phyloP scores from a whole-genome alignment of 2,888 invertebrate genomes.

The Uropetala carovei region DNA sequence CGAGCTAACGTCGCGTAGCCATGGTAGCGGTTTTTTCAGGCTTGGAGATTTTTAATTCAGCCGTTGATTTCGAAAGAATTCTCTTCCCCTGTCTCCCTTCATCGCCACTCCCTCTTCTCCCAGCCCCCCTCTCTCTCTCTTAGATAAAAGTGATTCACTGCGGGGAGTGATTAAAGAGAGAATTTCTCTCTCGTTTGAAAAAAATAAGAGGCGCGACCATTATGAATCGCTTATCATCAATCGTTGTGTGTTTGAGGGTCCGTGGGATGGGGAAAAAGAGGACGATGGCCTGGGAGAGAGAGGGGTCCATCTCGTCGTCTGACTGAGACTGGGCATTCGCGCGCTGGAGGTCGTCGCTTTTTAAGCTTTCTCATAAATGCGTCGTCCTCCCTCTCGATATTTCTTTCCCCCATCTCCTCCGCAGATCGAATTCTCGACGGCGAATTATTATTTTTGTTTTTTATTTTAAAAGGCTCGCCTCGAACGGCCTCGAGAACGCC shows the following conservation, averaged over 20 bases:
- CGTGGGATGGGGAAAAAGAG: background rate
- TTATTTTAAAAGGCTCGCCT: too few relatives aligned
- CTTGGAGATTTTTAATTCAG: background rate
- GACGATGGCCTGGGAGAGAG: too few relatives aligned
- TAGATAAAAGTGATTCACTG: background rate
- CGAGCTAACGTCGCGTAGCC: background rate
- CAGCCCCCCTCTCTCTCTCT: background rate
- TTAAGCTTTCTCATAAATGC: too few relatives aligned
- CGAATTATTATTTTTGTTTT: background rate
- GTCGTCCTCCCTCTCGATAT: too few relatives aligned
- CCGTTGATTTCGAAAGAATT: background rate
- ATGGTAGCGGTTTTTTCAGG: background rate
- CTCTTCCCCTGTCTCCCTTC: background rate
- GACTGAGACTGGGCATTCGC: too few relatives aligned
- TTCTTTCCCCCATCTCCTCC: too few relatives aligned
- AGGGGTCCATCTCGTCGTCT: too few relatives aligned
- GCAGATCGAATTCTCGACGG: constrained; percentile 4
- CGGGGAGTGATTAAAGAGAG: too few relatives aligned
- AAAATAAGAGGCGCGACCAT: background rate
- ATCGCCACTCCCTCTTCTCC: background rate
- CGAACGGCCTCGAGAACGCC: background rate
- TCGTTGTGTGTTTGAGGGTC: background rate
- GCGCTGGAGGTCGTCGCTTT: too few relatives aligned
- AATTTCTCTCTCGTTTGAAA: background rate
- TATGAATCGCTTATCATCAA: constrained; percentile 8